phyloP scores from a whole-genome alignment of 1,140 invertebrate species.

The Belonocnema kinseyi region DNA sequence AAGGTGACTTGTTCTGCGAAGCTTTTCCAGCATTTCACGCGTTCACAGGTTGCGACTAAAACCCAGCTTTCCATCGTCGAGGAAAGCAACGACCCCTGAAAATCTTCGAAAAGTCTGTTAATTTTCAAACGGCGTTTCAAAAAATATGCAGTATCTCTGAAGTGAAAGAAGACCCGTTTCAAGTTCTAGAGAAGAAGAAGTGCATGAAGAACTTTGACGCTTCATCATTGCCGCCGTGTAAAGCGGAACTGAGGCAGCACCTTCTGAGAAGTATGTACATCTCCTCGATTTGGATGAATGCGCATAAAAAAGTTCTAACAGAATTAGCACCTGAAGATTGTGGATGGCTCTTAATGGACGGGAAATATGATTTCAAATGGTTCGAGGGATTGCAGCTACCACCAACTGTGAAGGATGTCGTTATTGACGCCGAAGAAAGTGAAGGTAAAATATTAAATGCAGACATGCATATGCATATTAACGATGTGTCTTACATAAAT shows the following conservation, averaged over 20 bases:
- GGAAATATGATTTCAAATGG: slow-evolving; percentile 44
- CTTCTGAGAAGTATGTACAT: slow-evolving; percentile 44
- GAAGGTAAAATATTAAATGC: too few relatives aligned
- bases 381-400: slow-evolving; percentile 44
- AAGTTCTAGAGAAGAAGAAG: slow-evolving; percentile 44
- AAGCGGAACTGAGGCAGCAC: slow-evolving; percentile 42
- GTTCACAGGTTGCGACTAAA: slow-evolving; percentile 47
- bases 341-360: slow-evolving; percentile 36
- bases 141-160: too few relatives aligned
- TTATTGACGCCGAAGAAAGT: too few relatives aligned
- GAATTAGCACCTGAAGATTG: too few relatives aligned
- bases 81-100: too few relatives aligned
- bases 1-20: slow-evolving; percentile 41
- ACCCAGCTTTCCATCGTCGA: slow-evolving; percentile 37
- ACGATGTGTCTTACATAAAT: too few relatives aligned
- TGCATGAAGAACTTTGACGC: too few relatives aligned
- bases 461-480: too few relatives aligned
- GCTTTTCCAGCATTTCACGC: slow-evolving; percentile 48
- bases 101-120: slow-evolving; percentile 33
- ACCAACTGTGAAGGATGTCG: too few relatives aligned
- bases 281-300: too few relatives aligned
- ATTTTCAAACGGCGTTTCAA: slow-evolving; percentile 39
- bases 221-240: slow-evolving; percentile 43
- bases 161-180: slow-evolving; percentile 32
- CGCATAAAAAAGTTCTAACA: too few relatives aligned